These are phyloP conservation scores for Palaemon carinicauda DNA, from an alignment of 1,140 invertebrate species.

Conservation along the genomic window DNA sequence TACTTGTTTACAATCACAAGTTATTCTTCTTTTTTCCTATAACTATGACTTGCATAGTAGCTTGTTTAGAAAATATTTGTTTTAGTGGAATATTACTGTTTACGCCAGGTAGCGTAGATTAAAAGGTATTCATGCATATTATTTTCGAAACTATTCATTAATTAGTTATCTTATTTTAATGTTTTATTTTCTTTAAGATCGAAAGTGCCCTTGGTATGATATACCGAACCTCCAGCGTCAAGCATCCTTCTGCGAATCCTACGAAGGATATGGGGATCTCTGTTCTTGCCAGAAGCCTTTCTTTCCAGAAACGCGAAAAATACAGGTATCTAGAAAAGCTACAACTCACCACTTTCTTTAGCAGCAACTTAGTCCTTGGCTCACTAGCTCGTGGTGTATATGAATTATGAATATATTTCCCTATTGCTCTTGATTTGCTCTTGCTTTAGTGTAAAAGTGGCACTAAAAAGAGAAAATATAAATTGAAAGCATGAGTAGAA, in stretches of 20 bases:
- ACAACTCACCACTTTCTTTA: background rate
- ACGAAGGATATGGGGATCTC: conserved; percentile 51
- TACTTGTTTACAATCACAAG: too few relatives aligned
- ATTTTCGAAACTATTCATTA: background rate
- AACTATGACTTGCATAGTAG: too few relatives aligned
- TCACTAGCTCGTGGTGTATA: background rate
- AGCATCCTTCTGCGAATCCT: conserved; percentile 35
- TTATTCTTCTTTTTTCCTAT: too few relatives aligned
- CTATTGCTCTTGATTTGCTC: background rate
- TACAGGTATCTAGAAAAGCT: conserved; percentile 11
- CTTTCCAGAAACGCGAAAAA: background rate
- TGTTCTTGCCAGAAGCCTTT: conserved; percentile 39
- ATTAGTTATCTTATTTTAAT: background rate
- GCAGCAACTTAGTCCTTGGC: background rate
- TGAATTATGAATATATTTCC: background rate
- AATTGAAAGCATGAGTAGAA: too few relatives aligned
- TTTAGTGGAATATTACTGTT: too few relatives aligned
- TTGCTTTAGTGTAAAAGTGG: too few relatives aligned
- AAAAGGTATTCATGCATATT: background rate
- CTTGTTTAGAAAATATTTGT: too few relatives aligned
- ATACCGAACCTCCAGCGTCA: background rate
- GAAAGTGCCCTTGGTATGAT: conserved; percentile 37
- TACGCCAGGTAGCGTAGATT: too few relatives aligned
- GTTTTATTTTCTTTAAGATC: background rate
- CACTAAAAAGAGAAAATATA: too few relatives aligned